Conservation (phyloP, 2,888 invertebrate genomes). For the Xestia xanthographa region DNA sequence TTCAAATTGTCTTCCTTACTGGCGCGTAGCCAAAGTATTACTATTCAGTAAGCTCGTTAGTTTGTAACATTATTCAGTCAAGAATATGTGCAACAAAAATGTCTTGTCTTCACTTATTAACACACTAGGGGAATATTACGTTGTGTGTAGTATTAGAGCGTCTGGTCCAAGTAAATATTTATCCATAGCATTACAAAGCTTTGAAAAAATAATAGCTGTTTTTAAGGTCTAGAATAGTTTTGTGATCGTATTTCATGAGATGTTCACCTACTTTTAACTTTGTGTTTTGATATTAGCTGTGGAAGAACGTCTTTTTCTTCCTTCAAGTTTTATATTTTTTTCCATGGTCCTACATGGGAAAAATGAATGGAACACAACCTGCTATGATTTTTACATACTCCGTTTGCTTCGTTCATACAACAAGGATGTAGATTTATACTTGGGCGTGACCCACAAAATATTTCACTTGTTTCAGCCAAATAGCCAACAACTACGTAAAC, state of each 20-base stretch:
- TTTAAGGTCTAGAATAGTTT: too few relatives aligned
- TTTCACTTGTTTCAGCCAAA: not conserved
- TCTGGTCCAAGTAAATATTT: too few relatives aligned
- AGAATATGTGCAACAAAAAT: not conserved
- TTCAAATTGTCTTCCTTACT: not conserved
- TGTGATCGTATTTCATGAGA: too few relatives aligned
- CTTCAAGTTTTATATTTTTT: too few relatives aligned
- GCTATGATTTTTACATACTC: not conserved
- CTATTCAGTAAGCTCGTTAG: not conserved
- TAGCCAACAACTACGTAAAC: not conserved
- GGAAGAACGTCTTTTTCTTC: not conserved
- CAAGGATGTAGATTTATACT: not conserved
- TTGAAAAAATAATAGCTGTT: too few relatives aligned
- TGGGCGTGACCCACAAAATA: not conserved
- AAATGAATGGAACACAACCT: not conserved
- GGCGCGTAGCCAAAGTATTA: conserved; percentile 5
- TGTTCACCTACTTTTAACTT: not conserved
- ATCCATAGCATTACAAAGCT: too few relatives aligned
- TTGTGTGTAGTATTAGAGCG: too few relatives aligned
- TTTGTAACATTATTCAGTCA: not conserved
- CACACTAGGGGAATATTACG: not conserved
- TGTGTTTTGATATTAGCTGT: not conserved
- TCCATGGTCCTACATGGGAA: too few relatives aligned
- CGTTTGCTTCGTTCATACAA: not conserved
- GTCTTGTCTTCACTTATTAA: not conserved